Evolutionary conservation across 2,113 vertebrate species (phyloP), one percentile per base, ranked within the genome.

Genomic region (Hepsetus odoe): DNA sequence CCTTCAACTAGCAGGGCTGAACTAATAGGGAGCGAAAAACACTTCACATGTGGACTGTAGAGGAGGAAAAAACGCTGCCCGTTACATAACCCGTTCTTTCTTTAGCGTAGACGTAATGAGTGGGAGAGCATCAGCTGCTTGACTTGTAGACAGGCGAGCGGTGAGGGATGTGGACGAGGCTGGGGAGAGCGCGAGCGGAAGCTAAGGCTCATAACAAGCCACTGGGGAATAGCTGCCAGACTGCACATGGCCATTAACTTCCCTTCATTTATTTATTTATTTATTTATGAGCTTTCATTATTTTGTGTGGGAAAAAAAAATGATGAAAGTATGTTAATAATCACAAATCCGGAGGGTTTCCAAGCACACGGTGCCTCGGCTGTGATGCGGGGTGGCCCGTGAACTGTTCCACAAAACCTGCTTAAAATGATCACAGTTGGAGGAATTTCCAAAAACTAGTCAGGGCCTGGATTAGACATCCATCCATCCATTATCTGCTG

Each of bases 211-310:
- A 64, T 83, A 83, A 83, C 70, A 79, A 80, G 81, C 77, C 77
- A 80, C 26, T 4, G 24, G 81, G 77, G 81, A 67, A 76, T 61
- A 62, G 5, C 61, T 53, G 72, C 49, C 49, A 59, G 72, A 65
- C 49, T 80, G 69, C 61, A 67, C 49, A 70, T 46, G 49, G 51
- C 72, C 77, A 83, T 80, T 80, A 83, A 72, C 32, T 40, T 24
- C 3, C 5, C 75, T 73, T 73, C 56, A 49, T 80, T 80, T 75
- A 53, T 79, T 74, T 79, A 61, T 79, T 76, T 79, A 44, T 79
- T 76, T 79, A 61, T 79, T 76, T 79, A 44, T 59, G 22, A 46
- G 35, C 40, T 44, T 82, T 82, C 77, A 79, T 80, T 76, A 79
- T 83, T 72, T 83, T 75, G 68, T 64, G 26, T 40, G 18, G 38